Percentiles rank a stretch among this genome's conserved stretches.
phyloP scores from a whole-genome alignment of 2,797 vertebrate genomes.

The Merluccius polli region DNA sequence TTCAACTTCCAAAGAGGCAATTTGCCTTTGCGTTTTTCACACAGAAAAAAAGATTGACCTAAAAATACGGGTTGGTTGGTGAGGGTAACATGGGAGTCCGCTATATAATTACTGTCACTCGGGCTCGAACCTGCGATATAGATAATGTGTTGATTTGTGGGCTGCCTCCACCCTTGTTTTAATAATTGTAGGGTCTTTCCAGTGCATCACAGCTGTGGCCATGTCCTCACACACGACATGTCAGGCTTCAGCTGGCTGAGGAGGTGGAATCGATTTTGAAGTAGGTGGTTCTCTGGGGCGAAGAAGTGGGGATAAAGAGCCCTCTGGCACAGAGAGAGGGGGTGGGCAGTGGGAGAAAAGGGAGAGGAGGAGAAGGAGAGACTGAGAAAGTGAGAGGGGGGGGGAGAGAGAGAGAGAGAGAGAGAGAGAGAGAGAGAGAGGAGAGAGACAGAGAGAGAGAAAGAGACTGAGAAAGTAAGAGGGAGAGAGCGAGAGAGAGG shows the following conservation, averaged over 20 bases:
- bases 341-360: neutral
- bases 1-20: neutral
- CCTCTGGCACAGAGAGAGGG: conserved; percentile 16
- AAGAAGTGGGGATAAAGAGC: conserved; percentile 28
- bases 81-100: conserved; percentile 4
- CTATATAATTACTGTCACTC: conserved; percentile 35
- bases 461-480: too few relatives aligned
- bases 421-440: neutral
- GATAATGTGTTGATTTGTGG: conserved; percentile 31
- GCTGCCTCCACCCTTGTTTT: conserved; percentile 17
- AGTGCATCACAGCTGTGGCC: conserved; percentile 15
- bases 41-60: neutral
- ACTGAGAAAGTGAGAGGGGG: neutral
- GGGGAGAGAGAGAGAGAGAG: neutral
- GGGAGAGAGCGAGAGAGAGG: too few relatives aligned
- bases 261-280: conserved; percentile 55
- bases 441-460: neutral
- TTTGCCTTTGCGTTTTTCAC: neutral
- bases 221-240: conserved; percentile 16
- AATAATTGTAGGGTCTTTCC: conserved; percentile 42
- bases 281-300: conserved; percentile 32
- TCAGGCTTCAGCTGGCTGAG: conserved; percentile 17
- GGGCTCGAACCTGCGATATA: conserved; percentile 12
- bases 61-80: conserved; percentile 5
- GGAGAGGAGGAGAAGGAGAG: neutral